These are phyloP conservation scores for Anguilla pacifica DNA, from an alignment of 2,797 vertebrate genomes.

Conservation along the genomic window DNA sequence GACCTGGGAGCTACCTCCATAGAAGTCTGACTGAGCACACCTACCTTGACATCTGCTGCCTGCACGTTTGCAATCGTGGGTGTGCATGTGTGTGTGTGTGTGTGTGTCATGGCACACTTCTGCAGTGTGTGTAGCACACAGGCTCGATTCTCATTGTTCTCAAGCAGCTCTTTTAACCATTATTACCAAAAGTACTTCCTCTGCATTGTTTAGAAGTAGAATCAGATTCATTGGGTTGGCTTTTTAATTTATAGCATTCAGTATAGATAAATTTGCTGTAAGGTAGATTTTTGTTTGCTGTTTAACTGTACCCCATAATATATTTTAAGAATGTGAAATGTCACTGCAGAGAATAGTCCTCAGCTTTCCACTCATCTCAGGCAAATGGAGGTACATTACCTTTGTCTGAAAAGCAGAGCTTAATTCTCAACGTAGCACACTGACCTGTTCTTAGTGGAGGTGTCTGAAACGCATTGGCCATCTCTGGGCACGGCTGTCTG, in stretches of 20 bases:
- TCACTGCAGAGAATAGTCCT: background rate
- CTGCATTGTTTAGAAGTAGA: background rate
- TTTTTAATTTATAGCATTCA: slow-evolving; percentile 1
- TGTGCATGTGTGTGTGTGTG: slow-evolving; percentile 24
- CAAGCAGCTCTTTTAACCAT: background rate
- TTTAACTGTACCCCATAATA: background rate
- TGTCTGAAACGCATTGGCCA: background rate
- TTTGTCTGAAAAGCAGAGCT: background rate
- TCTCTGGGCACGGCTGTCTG: background rate
- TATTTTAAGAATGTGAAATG: background rate
- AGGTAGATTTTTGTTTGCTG: background rate
- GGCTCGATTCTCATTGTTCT: background rate
- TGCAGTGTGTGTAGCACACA: background rate
- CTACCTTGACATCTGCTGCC: slow-evolving; percentile 30
- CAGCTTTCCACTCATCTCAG: background rate
- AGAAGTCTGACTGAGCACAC: slow-evolving; percentile 54
- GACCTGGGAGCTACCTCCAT: background rate
- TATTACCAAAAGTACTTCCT: background rate
- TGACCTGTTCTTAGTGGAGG: background rate
- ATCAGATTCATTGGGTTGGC: background rate
- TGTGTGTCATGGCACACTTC: background rate
- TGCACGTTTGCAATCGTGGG: slow-evolving; percentile 26
- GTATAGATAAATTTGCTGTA: background rate
- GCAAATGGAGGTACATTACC: background rate
- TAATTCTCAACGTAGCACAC: background rate